These are phyloP conservation scores for Gyps fulvus DNA, from an alignment of 2,113 vertebrate species.

Conservation along the genomic window DNA sequence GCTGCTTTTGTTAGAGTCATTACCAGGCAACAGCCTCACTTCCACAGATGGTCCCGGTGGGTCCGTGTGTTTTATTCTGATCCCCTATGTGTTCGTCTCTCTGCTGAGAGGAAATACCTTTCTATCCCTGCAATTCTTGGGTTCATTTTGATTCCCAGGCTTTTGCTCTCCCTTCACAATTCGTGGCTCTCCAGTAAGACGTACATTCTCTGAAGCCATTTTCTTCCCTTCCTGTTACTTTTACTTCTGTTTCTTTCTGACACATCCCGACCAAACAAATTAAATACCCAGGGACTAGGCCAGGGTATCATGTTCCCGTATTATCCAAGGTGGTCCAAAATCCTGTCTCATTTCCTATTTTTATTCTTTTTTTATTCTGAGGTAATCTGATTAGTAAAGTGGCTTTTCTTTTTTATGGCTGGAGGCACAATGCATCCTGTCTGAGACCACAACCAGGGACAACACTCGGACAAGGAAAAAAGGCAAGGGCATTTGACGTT, in stretches of 20 bases:
- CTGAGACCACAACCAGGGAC: neutral
- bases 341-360: neutral
- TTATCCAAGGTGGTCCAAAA: neutral
- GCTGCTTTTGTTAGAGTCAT: neutral
- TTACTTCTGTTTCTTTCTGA: neutral
- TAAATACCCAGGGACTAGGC: neutral
- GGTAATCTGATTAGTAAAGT: neutral
- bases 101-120: neutral
- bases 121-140: neutral
- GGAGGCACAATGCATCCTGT: fast-evolving
- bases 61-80: neutral
- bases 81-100: neutral
- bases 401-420: neutral
- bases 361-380: neutral
- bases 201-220: neutral
- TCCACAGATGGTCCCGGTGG: neutral
- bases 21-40: neutral
- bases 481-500: neutral
- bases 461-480: neutral
- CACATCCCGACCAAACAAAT: neutral
- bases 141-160: neutral
- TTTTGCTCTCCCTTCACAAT: neutral
- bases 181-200: neutral
- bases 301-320: neutral
- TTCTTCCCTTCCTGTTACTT: neutral